Base-by-base conservation (phyloP, 2,113 vertebrate genomes). In the Abramis brama region DNA sequence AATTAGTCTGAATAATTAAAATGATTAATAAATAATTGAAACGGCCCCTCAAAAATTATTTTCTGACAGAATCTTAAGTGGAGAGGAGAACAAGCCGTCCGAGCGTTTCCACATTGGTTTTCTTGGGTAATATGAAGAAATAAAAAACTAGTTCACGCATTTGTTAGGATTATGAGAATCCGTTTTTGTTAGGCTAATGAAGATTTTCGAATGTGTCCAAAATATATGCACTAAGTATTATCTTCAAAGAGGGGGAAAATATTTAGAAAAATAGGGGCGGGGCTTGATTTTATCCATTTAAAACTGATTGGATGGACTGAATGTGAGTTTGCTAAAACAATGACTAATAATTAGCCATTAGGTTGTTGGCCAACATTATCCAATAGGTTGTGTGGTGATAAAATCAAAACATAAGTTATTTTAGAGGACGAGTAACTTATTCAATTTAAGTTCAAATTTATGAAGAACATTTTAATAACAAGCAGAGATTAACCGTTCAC, bases 1-100 rank as follows among this genome's bases (percentile, higher is more conserved):
- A 76, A 66, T 85, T 77, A 76, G 64, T 30, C 30, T 79, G 75
- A 85, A 85, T 86, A 70, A 83, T 86, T 83, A 83, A 86, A 86
- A 86, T 47, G n/a, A 81, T 66, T 62, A 17, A 64, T 81, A 27
- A 47, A 81, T 81, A 81, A 64, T 81, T 81, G 59, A 64, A 81
- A 66, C 43, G 27, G 76, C 36, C 62, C 27, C 4, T 62, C 47
- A 78, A 71, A 33, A 33, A 55, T 8, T 0, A 62, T 87, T 71
- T 83, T 23, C 55, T 71, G 19, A 39, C 23, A 36, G 39, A 10
- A 59, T 55, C 55, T 52, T 52, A 82, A 57, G n/a, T 57, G 15
- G 25, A 45, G 30, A 27, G 23, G 13, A 15, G 52, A 82, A 39
- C 27, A n/a, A 70, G 36, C 27, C 33, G 3, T 12, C n/a, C 52